Base-by-base conservation (phyloP, 2,888 invertebrate species). In the Lepas anatifera region DNA sequence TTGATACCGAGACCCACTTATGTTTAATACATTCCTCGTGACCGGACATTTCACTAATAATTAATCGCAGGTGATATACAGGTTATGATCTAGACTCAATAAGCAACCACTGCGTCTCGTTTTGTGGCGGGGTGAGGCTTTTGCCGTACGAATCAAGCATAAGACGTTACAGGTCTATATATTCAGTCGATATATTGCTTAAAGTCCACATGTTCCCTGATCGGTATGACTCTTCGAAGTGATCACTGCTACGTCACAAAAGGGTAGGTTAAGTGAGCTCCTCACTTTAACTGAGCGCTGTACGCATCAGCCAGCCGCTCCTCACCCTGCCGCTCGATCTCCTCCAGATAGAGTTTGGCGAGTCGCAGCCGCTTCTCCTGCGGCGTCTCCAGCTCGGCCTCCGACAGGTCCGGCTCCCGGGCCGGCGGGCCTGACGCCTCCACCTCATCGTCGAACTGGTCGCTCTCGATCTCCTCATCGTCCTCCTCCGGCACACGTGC, bases 321-420 rank as follows among this genome's bases (percentile, higher is more conserved):
- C 73, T 74, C 78, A 85, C 85, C 85, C 83, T 92, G 88, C 77
- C 85, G 87, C 80, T 90, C 89, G 64, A 96, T 89, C 83, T 94
- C 90, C 76, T 89, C 84, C 46, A 97, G 82, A 80, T 95, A 95
- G 78, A 90, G 86, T 78, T 95, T 95, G 0, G 96, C 95, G 72
- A 96, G 80, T 64, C 95, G 85, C 68, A 96, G 78, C 75, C 92
- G 89, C 78, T 95, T 96, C 77, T 96, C 92, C 78, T 95, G 94
- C 0, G 89, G 87, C 1, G 92, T 94, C 80, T 94, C 91, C 74
- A 75, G 74, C 48, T 77, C 77, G 68, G 77, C 25, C 25, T 64
- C 64, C 2, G 64, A 39, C 43, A 35, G 37, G 18, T 67, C 67
- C 3, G 39, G 43, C 39, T 43, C 39, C 6, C n/a, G 29, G 10